Evolutionary conservation across 2,888 invertebrate species (phyloP).

Genomic region (Sarcophaga caerulescens): DNA sequence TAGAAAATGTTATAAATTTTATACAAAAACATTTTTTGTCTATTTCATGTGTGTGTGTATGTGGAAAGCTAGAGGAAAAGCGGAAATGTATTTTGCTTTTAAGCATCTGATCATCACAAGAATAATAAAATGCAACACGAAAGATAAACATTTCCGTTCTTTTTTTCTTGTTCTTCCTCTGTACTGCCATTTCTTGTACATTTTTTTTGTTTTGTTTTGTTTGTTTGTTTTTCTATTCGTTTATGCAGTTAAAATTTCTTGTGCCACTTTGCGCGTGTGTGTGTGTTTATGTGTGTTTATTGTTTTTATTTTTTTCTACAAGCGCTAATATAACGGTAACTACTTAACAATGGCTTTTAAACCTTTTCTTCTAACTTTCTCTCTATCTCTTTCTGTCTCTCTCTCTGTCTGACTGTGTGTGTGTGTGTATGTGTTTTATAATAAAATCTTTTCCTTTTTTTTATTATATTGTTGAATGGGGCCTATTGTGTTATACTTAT

Average conservation of each 20-base stretch:
- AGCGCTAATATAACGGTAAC: constrained; percentile 44
- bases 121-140: constrained; percentile 70
- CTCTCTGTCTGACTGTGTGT: too few relatives aligned
- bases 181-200: constrained; percentile 23
- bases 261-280: background rate
- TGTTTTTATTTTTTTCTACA: background rate
- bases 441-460: too few relatives aligned
- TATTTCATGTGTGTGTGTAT: constrained; percentile 50
- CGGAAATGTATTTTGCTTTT: constrained; percentile 69
- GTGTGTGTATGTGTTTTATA: too few relatives aligned
- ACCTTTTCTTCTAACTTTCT: constrained; percentile 49
- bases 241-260: constrained; percentile 4
- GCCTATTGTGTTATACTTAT: too few relatives aligned
- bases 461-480: background rate
- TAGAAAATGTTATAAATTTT: constrained; percentile 11
- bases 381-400: constrained; percentile 8
- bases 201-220: constrained; percentile 22
- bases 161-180: constrained; percentile 42
- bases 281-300: background rate
- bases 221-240: constrained; percentile 3
- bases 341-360: constrained; percentile 53
- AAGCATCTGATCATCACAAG: constrained; percentile 64
- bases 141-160: constrained; percentile 70
- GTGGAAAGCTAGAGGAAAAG: constrained; percentile 44
- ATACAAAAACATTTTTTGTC: constrained; percentile 39